These are phyloP conservation scores for Aspidapion aeneum DNA, from an alignment of 2,888 invertebrate genomes.

Conservation along the genomic window DNA sequence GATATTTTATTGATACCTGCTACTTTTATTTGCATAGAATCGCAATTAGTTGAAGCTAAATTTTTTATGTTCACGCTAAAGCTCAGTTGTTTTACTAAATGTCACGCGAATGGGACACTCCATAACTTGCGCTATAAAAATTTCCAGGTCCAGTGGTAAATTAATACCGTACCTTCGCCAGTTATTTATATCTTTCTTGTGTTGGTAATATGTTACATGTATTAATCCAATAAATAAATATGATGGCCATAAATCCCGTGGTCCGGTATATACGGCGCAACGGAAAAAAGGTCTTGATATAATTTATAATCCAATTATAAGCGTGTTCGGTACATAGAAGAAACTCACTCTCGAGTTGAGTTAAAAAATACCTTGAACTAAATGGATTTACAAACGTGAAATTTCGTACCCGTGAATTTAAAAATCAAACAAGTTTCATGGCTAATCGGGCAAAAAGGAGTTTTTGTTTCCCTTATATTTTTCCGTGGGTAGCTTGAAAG, in stretches of 20 bases:
- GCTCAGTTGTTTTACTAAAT: too few species aligned
- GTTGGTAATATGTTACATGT: constrained; percentile 52
- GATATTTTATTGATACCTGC: too few species aligned
- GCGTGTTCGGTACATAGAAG: not conserved
- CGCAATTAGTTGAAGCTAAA: too few species aligned
- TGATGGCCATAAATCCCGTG: constrained; percentile 49
- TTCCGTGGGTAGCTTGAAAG: too few species aligned
- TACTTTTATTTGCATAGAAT: too few species aligned
- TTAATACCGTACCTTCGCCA: constrained; percentile 49
- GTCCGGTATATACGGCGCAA: constrained; percentile 25
- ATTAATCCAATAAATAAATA: constrained; percentile 53
- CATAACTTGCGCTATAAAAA: constrained; percentile 38
- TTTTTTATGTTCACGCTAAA: too few species aligned
- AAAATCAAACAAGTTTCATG: too few species aligned
- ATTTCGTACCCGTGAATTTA: too few species aligned
- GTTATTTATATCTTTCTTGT: constrained; percentile 51
- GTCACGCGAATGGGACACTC: not conserved
- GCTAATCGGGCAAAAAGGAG: too few species aligned
- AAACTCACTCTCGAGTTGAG: not conserved
- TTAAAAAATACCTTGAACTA: not conserved
- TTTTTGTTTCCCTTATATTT: too few species aligned
- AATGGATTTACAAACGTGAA: too few species aligned
- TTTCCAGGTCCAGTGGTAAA: constrained; percentile 48
- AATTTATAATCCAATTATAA: constrained; percentile 50
- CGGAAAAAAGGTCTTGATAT: constrained; percentile 41